Evolutionary conservation across 2,888 invertebrate species (phyloP).

Genomic region (Parthenolecanium corni): DNA sequence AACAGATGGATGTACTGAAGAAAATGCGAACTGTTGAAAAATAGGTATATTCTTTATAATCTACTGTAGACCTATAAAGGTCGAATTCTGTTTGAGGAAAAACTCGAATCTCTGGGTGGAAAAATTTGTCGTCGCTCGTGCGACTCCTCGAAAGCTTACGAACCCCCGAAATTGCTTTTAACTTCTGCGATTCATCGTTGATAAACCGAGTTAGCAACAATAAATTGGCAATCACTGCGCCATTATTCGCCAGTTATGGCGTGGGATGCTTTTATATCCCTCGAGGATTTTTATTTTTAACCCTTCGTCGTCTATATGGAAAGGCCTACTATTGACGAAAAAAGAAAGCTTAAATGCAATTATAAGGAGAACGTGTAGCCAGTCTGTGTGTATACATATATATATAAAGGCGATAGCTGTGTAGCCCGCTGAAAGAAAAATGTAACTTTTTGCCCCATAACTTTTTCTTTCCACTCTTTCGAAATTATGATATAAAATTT

Average conservation of each 20-base stretch:
- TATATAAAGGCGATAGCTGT: not conserved
- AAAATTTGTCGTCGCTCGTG: not conserved
- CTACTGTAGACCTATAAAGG: too few relatives aligned
- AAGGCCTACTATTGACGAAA: constrained; percentile 9
- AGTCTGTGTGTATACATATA: not conserved
- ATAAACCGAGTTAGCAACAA: constrained; percentile 31
- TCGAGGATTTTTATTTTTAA: constrained; percentile 11
- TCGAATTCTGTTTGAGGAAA: too few relatives aligned
- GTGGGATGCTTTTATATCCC: constrained; percentile 21
- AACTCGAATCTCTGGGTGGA: too few relatives aligned
- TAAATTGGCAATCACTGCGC: constrained; percentile 33
- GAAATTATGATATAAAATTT: not conserved
- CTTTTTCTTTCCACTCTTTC: not conserved
- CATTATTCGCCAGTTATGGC: constrained; percentile 30
- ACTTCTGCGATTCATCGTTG: constrained; percentile 25
- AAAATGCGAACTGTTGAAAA: too few relatives aligned
- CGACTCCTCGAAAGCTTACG: constrained; percentile 2
- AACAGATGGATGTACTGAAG: too few relatives aligned
- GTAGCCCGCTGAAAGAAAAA: not conserved
- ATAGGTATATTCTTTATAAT: too few relatives aligned
- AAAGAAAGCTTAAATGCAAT: constrained; percentile 25
- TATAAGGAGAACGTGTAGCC: not conserved
- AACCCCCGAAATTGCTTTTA: constrained; percentile 11
- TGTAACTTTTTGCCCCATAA: not conserved
- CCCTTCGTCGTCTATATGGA: constrained; percentile 2